Base-by-base conservation (phyloP, 2,797 vertebrate genomes). In the Ataeniobius toweri region DNA sequence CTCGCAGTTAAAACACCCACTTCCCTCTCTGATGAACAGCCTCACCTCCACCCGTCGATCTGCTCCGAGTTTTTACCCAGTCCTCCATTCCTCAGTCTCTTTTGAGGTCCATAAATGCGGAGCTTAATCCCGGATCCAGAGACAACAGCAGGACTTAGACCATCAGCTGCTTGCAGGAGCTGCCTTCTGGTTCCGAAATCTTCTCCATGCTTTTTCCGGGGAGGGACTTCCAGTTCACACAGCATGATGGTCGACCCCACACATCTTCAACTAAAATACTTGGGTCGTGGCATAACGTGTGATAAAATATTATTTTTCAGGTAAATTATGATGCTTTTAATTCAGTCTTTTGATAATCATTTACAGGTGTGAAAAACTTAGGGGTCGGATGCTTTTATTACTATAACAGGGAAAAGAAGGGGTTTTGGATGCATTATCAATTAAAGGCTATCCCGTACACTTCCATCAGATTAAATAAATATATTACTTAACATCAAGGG, bases 201-300 rank as follows among this genome's bases (percentile, higher is more conserved):
- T 73, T 16, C 81, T 79, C 82, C 90, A 85, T 84, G 85, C 89
- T 91, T 89, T 89, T 94, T 94, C 94, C 93, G 94, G 94, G 94
- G 94, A 89, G 94, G 94, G 93, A 93, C 94, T 92, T 92, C 81
- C 86, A 86, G 81, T 74, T 83, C 69, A 79, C 50, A 6, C 68
- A 16, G 50, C 26, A 1, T 48, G 24, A 48, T 48, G 58, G 9
- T 8, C 71, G 39, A 73, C 12, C 50, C 5, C 51, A 9, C n/a
- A 13, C 24, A n/a, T 1, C 41, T 3, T 20, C 26, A 31, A 9
- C 22, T 39, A 2, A 18, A 61, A 13, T 26, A 59, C n/a, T 46
- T 4, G 18, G 31, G 18, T 39, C 36, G 12, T 24, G 3, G 24
- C 24, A 12, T 58, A 1, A 44, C 44, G 0, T 22, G 65, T 44